phyloP scores from a whole-genome alignment of 2,888 invertebrate species.

The Tetanocera ferruginea region DNA sequence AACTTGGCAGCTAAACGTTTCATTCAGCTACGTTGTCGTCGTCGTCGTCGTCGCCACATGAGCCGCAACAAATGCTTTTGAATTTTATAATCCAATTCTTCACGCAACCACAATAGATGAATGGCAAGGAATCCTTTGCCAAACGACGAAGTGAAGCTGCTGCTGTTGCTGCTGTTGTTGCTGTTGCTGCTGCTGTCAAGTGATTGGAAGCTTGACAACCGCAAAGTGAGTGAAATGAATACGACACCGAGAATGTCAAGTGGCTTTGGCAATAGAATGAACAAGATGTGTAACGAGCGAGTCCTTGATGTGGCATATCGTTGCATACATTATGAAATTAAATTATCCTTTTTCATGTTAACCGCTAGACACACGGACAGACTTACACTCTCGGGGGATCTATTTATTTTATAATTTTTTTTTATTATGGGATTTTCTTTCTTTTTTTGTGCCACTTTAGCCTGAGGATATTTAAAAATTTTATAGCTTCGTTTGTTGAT shows the following conservation, averaged over 20 bases:
- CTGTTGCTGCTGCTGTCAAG: background rate
- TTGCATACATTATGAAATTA: constrained; percentile 2
- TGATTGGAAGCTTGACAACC: constrained; percentile 23
- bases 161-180: background rate
- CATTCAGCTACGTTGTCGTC: background rate
- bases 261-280: constrained; percentile 31
- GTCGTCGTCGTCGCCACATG: background rate
- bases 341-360: constrained; percentile 2
- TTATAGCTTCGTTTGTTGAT: background rate
- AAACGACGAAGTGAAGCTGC: background rate
- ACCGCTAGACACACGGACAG: background rate
- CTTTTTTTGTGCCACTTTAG: background rate
- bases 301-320: constrained; percentile 7
- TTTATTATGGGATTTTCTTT: constrained; percentile 17
- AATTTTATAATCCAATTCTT: constrained; percentile 57
- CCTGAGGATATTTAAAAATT: background rate
- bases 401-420: constrained; percentile 25
- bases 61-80: constrained; percentile 27
- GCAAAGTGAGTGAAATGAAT: constrained; percentile 54
- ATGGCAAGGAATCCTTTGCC: background rate
- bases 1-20: constrained; percentile 1
- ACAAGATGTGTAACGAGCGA: background rate
- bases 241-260: constrained; percentile 64
- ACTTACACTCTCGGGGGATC: constrained; percentile 19
- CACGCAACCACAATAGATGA: constrained; percentile 47